Evolutionary conservation across 2,113 vertebrate genomes (phyloP), one percentile per base, ranked within the genome.

Genomic region (Trogon melanurus): DNA sequence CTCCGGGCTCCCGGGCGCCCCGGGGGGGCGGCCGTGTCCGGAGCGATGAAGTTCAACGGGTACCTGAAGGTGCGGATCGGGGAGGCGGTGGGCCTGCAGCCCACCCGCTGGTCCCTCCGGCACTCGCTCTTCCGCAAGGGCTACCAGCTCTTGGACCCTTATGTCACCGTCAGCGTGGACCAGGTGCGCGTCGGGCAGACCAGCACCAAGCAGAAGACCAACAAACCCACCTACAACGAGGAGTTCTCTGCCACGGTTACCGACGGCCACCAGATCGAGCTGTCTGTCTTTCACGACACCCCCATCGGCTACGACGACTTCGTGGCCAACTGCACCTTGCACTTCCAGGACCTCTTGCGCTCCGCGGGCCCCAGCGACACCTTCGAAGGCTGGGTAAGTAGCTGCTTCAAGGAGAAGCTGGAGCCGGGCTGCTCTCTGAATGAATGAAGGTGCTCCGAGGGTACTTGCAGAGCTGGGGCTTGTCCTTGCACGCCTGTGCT

Each of bases 251-350:
- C 98, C 50, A 98, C 98, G 34, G 99, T 99, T 65, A 98, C 94
- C 65, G 97, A 99, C 54, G 99, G 98, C 16, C 98, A 97, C 12
- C 98, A 98, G 75, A 96, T 99, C 25, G 99, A 99, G 97, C 93
- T 99, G 90, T 98, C 99, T 0, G 99, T 99, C 25, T 99, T 99
- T 95, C 99, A 99, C 72, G 99, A 99, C 92, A 99, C 99, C n/a
- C 99, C 99, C 17, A 98, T 99, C 60, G 99, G 99, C 41, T 99
- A 99, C 66, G 99, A 99, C 76, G 99, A 99, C 98, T 99, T 99
- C 27, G 99, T 99, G 96, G 99, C 99, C 86, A 99, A 99, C 97
- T 99, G 99, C 97, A 98, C 97, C 66, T 97, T 99, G 83, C 98
- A 97, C 70, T 99, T 99, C 94, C 98, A 98, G 44, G 99, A 99